Percentiles rank a stretch among this genome's conserved stretches.
Conservation (phyloP, 2,797 vertebrate genomes). For the Lerista edwardsae region DNA sequence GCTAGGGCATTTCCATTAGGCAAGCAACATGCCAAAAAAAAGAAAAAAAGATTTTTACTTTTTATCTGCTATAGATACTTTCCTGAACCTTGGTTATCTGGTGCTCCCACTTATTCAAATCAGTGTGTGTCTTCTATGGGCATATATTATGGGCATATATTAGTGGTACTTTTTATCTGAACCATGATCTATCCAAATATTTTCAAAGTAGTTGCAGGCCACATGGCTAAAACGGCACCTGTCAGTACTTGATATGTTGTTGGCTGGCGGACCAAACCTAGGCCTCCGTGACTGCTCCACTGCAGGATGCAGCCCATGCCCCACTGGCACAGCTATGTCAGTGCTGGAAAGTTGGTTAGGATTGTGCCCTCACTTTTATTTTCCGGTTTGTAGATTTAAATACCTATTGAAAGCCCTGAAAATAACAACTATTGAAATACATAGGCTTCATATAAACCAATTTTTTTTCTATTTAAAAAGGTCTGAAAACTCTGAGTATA, state of each 20-base stretch:
- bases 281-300: no score
- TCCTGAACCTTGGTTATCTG: neutral
- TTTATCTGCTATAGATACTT: conserved; percentile 18
- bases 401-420: conserved; percentile 35
- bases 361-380: conserved; percentile 29
- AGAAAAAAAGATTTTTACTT: conserved; percentile 33
- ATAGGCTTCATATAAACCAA: conserved; percentile 47
- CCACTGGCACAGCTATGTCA: no score
- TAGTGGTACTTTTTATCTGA: neutral
- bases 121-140: neutral
- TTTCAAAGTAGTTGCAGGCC: neutral
- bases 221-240: conserved; percentile 39
- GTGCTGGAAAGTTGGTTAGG: no score
- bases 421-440: conserved; percentile 22
- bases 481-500: conserved; percentile 49
- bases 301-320: no score
- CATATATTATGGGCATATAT: neutral
- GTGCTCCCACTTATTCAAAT: neutral
- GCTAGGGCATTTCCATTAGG: conserved; percentile 28
- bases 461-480: conserved; percentile 54
- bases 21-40: conserved; percentile 49
- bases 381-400: neutral
- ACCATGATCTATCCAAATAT: neutral
- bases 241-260: neutral
- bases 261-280: conserved; percentile 6